Conservation (phyloP, 2,797 vertebrate species). For the Pseudochromis fuscus region DNA sequence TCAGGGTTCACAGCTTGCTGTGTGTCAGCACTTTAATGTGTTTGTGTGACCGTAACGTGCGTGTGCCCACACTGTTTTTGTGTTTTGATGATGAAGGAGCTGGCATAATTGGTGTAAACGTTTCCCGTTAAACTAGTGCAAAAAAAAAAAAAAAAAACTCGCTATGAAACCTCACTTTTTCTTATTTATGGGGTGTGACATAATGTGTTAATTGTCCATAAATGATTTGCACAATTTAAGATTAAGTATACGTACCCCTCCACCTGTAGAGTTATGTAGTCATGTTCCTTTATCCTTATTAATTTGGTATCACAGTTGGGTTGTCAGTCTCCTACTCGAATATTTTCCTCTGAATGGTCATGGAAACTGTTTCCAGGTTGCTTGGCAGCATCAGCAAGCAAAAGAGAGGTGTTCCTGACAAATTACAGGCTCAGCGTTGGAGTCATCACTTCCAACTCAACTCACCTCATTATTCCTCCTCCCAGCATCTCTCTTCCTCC, state of each 20-base stretch:
- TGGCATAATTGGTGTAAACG: slow-evolving; percentile 21
- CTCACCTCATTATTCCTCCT: slow-evolving; percentile 73
- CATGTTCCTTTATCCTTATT: slow-evolving; percentile 24
- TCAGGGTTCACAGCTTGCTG: slow-evolving; percentile 25
- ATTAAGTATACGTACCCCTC: background rate
- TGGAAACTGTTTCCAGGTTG: slow-evolving; percentile 67
- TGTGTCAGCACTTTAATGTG: slow-evolving; percentile 12
- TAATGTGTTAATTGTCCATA: slow-evolving; percentile 26
- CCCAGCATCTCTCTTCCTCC: slow-evolving; percentile 55
- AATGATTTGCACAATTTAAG: slow-evolving; percentile 28
- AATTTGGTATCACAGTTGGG: slow-evolving; percentile 34
- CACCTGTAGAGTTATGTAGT: slow-evolving; percentile 27
- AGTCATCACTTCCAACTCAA: slow-evolving; percentile 72
- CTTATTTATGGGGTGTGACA: slow-evolving; percentile 36
- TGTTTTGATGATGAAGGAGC: slow-evolving; percentile 19
- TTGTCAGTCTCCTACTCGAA: slow-evolving; percentile 48
- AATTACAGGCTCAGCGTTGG: slow-evolving; percentile 62
- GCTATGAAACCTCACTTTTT: slow-evolving; percentile 27
- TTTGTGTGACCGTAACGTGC: slow-evolving; percentile 5
- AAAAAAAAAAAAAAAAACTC: too few species aligned
- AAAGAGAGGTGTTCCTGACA: slow-evolving; percentile 74
- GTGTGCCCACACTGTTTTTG: background rate
- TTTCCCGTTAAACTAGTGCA: slow-evolving; percentile 34
- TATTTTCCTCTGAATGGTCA: slow-evolving; percentile 44
- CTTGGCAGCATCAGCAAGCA: slow-evolving; percentile 64